These are phyloP conservation scores for Apamea epomidion DNA, from an alignment of 2,888 invertebrate genomes.

Conservation along the genomic window DNA sequence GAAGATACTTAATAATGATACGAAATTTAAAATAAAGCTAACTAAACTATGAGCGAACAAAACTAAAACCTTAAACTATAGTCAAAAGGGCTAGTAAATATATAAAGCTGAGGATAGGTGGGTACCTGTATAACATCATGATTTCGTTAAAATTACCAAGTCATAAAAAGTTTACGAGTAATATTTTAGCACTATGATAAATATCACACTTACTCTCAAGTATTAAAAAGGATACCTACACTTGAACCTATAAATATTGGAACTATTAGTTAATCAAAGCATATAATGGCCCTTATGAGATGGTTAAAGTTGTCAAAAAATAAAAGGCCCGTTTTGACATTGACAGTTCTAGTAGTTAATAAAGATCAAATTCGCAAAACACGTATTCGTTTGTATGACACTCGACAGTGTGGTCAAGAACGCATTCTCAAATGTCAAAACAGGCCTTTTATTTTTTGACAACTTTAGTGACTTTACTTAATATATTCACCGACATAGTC, in stretches of 20 bases:
- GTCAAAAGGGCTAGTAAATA: background rate
- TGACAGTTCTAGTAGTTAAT: too few relatives aligned
- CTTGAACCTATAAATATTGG: background rate
- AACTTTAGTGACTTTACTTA: background rate
- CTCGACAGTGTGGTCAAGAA: too few relatives aligned
- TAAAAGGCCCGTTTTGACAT: too few relatives aligned
- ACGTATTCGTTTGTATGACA: too few relatives aligned
- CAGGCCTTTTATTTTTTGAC: too few relatives aligned
- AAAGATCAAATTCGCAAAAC: too few relatives aligned
- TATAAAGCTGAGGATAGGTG: background rate
- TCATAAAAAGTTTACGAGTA: conserved; percentile 1
- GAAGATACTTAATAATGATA: background rate
- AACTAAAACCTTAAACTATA: background rate
- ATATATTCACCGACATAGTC: too few relatives aligned
- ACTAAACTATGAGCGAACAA: too few relatives aligned
- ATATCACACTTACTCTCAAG: background rate
- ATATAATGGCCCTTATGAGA: background rate
- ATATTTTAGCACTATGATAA: conserved; percentile 6
- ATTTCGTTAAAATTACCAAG: background rate
- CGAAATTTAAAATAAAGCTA: background rate
- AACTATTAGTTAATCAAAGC: background rate
- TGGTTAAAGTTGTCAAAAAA: background rate
- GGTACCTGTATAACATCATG: background rate
- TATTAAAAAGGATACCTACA: background rate
- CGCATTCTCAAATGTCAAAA: too few relatives aligned